Evolutionary conservation across 2,888 invertebrate species (phyloP), one percentile per base, ranked within the genome.

Genomic region (Rhagium mordax): DNA sequence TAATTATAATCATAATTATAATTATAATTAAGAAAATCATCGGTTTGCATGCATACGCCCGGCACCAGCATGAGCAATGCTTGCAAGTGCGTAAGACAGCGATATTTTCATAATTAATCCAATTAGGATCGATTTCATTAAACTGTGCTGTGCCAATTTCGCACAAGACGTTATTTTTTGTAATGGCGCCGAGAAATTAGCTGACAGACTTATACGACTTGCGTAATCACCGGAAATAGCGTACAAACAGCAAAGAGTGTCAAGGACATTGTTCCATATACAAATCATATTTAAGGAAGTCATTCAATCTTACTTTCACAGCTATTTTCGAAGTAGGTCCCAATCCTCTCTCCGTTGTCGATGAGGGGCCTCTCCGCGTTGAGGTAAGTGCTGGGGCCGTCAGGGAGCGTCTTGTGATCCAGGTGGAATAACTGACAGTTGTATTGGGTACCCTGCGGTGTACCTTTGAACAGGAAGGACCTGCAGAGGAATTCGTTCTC

Each of bases 401-500:
- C 97, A 0, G 97, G 97, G 66, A 97, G 89, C 0, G 96, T 96
- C 89, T 95, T 94, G 87, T 97, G 97, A 86, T 97, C 97, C 85
- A 97, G 90, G 84, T 98, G 97, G 90, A 96, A 97, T 41, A 97
- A 90, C 76, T 96, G 93, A 88, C 97, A 98, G 88, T 97, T 97
- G 90, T 96, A 96, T 75, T 95, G 93, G 1, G 93, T 90, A 5
- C 93, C 93, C 75, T 90, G 89, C 0, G 93, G 93, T 5, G 73
- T 21, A 68, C 81, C 81, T 71, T 80, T 85, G 90, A 93, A 93
- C 85, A 97, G 85, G 91, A 94, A 91, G 74, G 96, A 91, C 85
- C 97, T 92, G 87, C 97, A 98, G 53, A 97, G 91, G 89, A 98
- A 97, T 88, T 97, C 97, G 70, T 94, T 95, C 87, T 97, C 97